Evolutionary conservation across 1,140 invertebrate species (phyloP), one percentile per base, ranked within the genome.

Genomic region (Drosophila fuyamai): DNA sequence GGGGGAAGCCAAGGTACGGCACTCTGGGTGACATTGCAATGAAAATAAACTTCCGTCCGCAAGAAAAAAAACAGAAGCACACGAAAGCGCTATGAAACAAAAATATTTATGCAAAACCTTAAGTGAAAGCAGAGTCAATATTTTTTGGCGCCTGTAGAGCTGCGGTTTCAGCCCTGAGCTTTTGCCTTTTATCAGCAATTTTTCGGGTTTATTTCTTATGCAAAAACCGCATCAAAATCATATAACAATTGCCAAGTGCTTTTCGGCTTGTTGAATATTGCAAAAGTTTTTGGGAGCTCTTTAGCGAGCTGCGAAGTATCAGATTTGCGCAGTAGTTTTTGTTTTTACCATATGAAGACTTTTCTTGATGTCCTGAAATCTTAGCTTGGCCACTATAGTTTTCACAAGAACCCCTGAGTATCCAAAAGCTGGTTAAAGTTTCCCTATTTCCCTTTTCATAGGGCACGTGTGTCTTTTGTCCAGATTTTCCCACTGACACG

Each of bases 21-120:
- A 57, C 61, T 66, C 47, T 50, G 73, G 70, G 51, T 79, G 75
- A 72, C 82, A 86, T 72, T 86, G 82, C 81, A 78, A 62, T 77
- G 59, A 74, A 85, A 79, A 86, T 78, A 79, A 79, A 78, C 76
- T 65, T 78, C 18, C 44, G 73, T 43, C 44, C 36, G n/a, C 41
- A 41, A 41, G 47, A 55, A 43, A 61, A 61, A 75, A 54, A 50
- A 10, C 4, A 23, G 32, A 10, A 40, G 14, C 35, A 27, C 43
- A 35, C 36, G 51, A 40, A 63, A 54, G 79, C 63, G 61, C 75
- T 77, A 67, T 82, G 62, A 62, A 78, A 81, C 58, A 68, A 84
- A 78, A 88, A 88, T 88, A 89, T 88, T 89, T 83, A 84, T 89
- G 84, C 80, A 73, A 57, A 74, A 79, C 74, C 50, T 63, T 68